Base-by-base conservation (phyloP, 2,888 invertebrate genomes). In the Helleia helle region DNA sequence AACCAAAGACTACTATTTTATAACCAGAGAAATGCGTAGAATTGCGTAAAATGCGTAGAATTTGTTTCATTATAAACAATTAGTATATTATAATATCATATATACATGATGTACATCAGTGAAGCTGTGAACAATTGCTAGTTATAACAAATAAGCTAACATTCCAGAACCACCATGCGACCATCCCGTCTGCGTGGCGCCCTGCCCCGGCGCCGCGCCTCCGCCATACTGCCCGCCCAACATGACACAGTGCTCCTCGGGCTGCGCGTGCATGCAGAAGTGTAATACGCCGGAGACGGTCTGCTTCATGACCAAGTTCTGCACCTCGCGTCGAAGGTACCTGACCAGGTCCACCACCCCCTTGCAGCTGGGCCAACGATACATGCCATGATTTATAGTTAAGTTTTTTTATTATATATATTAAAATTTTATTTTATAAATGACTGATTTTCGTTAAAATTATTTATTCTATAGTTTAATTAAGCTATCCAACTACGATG, bases 241-340 rank as follows among this genome's bases (percentile, higher is more conserved):
- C 5, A 24, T 58, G 3, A 61, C 63, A 0, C 26, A 37, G 1
- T 70, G 70, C 41, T 41, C 44, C 2, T 48, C 55, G 0, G 59
- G 58, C 0, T 71, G 71, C 36, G 59, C 56, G 1, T 72, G 73
- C 47, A 48, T 56, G 47, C 42, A 72, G 70, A 41, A 38, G 48
- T 0, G 29, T 11, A 1, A 22, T 11, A 13, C 9, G 1, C 30
- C 39, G 22, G 13, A 31, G 2, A 14, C 56, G 5, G 42, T 45
- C 4, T 71, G 72, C 44, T 71, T 62, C 39, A 47, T 55, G 46
- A 57, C 54, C 6, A 54, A 52, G 7, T 43, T 55, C 44, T 71
- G 72, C 40, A 34, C 36, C 11, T 44, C 47, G 14, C 41, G 44
- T 9, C 48, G 47, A 7, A 40, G 48, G 12, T 48, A 42, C 28